Evolutionary conservation across 2,888 invertebrate genomes (phyloP).

Genomic region (Polia nebulosa): DNA sequence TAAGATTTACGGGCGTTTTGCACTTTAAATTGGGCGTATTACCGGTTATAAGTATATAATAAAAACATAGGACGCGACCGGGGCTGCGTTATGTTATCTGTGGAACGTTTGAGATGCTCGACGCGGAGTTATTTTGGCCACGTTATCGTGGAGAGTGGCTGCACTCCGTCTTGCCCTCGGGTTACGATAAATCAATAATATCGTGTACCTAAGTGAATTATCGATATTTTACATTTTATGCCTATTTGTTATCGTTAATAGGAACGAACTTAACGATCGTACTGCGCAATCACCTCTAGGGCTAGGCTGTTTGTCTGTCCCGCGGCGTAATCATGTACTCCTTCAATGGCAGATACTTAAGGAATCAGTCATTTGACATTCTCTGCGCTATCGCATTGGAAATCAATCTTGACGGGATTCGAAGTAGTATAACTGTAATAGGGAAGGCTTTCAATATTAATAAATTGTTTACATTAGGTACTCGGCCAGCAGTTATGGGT

Average conservation of each 20-base stretch:
- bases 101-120: constrained; percentile 80
- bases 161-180: constrained; percentile 79
- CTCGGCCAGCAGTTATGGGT: neutral
- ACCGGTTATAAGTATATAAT: constrained; percentile 69
- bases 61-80: constrained; percentile 74
- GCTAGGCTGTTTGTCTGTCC: constrained; percentile 61
- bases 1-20: constrained; percentile 66
- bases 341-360: constrained; percentile 45
- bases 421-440: neutral
- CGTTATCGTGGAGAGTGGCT: constrained; percentile 83
- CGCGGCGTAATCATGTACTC: constrained; percentile 32
- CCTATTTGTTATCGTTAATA: constrained; percentile 70
- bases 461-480: neutral
- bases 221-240: constrained; percentile 78
- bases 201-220: constrained; percentile 81
- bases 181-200: constrained; percentile 87
- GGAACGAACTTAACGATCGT: constrained; percentile 66
- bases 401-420: constrained; percentile 26
- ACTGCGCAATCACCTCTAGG: constrained; percentile 64
- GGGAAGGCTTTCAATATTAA: constrained; percentile 16
- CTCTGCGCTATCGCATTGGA: constrained; percentile 11
- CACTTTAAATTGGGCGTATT: constrained; percentile 68
- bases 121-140: constrained; percentile 87
- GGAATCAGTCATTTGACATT: constrained; percentile 55
- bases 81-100: constrained; percentile 78